phyloP scores from a whole-genome alignment of 2,797 vertebrate species.

The Nothura maculosa region DNA sequence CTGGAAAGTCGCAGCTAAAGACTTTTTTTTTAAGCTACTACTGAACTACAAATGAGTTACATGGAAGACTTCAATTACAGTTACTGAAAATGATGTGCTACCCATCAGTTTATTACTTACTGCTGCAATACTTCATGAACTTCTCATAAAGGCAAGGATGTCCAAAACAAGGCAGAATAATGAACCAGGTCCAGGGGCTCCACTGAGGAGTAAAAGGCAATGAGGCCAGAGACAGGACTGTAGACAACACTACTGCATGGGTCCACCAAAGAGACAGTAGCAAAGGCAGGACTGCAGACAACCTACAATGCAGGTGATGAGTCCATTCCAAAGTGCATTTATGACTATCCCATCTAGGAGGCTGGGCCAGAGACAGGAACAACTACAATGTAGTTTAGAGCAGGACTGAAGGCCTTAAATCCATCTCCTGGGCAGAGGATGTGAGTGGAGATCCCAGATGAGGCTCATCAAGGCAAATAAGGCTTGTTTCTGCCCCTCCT shows the following conservation, averaged over 20 bases:
- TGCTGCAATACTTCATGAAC: background rate
- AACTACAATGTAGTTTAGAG: background rate
- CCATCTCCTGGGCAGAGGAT: background rate
- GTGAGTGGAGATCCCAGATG: background rate
- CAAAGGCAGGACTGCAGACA: background rate
- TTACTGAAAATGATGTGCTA: background rate
- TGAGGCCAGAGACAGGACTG: background rate
- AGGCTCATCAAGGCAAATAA: background rate
- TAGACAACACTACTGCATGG: background rate
- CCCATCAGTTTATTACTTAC: background rate
- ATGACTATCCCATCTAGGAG: background rate
- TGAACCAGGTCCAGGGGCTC: background rate
- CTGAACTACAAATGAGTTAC: background rate
- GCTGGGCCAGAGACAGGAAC: background rate
- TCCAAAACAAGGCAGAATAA: background rate
- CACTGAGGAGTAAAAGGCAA: background rate
- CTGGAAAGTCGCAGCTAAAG: accelerated
- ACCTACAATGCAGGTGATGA: background rate
- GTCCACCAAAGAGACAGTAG: background rate
- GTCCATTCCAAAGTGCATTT: background rate
- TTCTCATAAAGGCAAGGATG: background rate
- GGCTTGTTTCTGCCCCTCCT: background rate
- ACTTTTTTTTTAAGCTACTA: background rate
- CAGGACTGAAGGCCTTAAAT: background rate
- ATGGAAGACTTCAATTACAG: background rate